Evolutionary conservation across 2,888 invertebrate genomes (phyloP).

Genomic region (Adela reaumurella): DNA sequence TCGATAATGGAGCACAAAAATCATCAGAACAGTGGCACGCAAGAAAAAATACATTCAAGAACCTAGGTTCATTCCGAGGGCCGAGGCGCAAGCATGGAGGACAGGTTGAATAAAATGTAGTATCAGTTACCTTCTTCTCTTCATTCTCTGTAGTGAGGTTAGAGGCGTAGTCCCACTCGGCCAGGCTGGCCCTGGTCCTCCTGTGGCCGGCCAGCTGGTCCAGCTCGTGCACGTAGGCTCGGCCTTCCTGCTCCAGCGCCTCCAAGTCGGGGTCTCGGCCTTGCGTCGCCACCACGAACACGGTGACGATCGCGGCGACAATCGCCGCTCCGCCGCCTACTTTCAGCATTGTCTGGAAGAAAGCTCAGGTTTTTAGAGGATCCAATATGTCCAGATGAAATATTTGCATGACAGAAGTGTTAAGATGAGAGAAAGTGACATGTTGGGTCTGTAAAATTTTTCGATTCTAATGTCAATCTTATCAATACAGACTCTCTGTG

Average conservation of each 20-base stretch:
- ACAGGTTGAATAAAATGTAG: too few relatives aligned
- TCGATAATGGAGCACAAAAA: too few relatives aligned
- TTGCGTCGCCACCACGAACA: conserved; percentile 47
- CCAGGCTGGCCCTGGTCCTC: conserved; percentile 56
- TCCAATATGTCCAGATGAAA: too few relatives aligned
- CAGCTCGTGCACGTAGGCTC: conserved; percentile 58
- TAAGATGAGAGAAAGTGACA: too few relatives aligned
- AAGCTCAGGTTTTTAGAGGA: background rate
- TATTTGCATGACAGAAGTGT: too few relatives aligned
- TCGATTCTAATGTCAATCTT: too few relatives aligned
- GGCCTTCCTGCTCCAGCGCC: conserved; percentile 55
- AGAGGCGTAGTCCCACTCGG: conserved; percentile 73
- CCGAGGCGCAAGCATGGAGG: too few relatives aligned
- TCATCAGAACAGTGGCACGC: too few relatives aligned
- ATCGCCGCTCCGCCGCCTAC: conserved; percentile 43
- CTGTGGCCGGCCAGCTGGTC: conserved; percentile 59
- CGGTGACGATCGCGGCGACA: conserved; percentile 44
- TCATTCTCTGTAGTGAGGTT: conserved; percentile 70
- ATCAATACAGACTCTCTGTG: too few relatives aligned
- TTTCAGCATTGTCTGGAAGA: conserved; percentile 44
- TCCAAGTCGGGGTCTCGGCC: conserved; percentile 51
- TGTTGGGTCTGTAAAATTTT: too few relatives aligned
- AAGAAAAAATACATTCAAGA: too few relatives aligned
- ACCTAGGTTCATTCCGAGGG: too few relatives aligned
- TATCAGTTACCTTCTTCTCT: conserved; percentile 29